A percentile compares a stretch with the other conserved stretches of the same genome.
These are phyloP conservation scores for Callithrix jacchus DNA, from an alignment of 2,113 vertebrate species.

Conservation along the genomic window DNA sequence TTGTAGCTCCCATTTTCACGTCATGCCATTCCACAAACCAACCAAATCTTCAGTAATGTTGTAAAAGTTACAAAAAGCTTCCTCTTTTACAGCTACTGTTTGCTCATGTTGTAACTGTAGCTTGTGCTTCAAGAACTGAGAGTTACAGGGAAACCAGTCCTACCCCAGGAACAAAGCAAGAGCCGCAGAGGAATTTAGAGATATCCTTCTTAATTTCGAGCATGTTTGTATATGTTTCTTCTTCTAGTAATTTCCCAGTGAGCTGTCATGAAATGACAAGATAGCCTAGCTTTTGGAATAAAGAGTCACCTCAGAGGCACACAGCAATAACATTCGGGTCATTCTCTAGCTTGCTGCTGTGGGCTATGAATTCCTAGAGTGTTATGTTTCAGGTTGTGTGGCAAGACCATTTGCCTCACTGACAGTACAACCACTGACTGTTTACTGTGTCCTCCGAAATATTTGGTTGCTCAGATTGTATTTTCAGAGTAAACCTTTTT, in stretches of 20 bases:
- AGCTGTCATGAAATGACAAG: not conserved
- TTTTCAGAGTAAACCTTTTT: slow-evolving; percentile 36
- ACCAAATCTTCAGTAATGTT: not conserved
- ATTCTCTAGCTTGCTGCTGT: slow-evolving; percentile 41
- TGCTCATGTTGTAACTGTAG: not conserved
- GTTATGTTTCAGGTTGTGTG: rapidly evolving
- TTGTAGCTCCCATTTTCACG: not conserved
- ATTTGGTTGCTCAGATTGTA: not conserved
- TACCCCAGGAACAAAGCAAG: not conserved
- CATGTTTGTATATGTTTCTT: not conserved
- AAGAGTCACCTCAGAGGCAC: slow-evolving; percentile 51
- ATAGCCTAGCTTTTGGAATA: slow-evolving; percentile 24
- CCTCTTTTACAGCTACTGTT: not conserved
- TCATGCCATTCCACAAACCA: not conserved
- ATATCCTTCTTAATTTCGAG: not conserved
- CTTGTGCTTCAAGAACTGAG: not conserved
- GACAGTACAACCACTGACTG: slow-evolving; percentile 20
- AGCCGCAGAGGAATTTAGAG: not conserved
- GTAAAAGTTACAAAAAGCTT: not conserved
- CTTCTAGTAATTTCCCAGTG: not conserved
- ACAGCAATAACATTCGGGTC: slow-evolving; percentile 31
- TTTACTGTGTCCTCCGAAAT: not conserved
- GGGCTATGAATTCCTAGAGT: slow-evolving; percentile 51
- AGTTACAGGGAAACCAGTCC: too few species aligned
- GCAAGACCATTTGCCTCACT: slow-evolving; percentile 7